Conservation (phyloP, 1,140 invertebrate species). For the Kradibia gibbosae region DNA sequence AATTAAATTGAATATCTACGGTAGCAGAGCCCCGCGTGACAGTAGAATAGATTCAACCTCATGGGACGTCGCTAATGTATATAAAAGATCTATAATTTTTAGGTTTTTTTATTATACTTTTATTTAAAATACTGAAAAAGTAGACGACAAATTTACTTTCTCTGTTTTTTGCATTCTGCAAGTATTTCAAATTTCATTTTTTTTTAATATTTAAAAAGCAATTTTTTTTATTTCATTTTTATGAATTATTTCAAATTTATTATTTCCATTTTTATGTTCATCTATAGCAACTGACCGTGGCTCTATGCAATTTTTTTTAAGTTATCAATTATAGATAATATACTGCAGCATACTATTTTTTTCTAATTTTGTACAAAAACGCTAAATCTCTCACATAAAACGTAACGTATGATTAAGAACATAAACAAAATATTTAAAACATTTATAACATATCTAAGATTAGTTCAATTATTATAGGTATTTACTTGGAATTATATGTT, state of each 20-base stretch:
- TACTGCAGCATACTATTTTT: too few relatives aligned
- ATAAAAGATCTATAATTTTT: neutral
- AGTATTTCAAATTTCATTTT: too few relatives aligned
- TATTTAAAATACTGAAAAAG: neutral
- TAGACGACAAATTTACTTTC: neutral
- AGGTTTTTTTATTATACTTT: neutral
- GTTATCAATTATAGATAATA: too few relatives aligned
- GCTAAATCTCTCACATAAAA: too few relatives aligned
- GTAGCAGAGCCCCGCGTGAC: neutral
- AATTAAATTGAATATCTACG: constrained; percentile 1
- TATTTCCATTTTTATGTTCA: too few relatives aligned
- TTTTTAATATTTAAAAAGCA: neutral
- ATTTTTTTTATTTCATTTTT: neutral
- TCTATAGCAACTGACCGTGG: too few relatives aligned
- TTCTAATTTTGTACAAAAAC: too few relatives aligned
- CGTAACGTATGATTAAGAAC: too few relatives aligned
- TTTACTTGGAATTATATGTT: constrained; percentile 17
- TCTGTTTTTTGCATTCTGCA: neutral
- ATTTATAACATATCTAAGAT: neutral
- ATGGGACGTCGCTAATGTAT: neutral
- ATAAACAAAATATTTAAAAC: neutral
- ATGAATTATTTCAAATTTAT: neutral
- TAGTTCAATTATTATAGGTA: neutral
- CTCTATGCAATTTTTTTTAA: too few relatives aligned
- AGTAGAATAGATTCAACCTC: neutral